phyloP scores from a whole-genome alignment of 2,888 invertebrate genomes.

The Acanthoscelides obtectus region DNA sequence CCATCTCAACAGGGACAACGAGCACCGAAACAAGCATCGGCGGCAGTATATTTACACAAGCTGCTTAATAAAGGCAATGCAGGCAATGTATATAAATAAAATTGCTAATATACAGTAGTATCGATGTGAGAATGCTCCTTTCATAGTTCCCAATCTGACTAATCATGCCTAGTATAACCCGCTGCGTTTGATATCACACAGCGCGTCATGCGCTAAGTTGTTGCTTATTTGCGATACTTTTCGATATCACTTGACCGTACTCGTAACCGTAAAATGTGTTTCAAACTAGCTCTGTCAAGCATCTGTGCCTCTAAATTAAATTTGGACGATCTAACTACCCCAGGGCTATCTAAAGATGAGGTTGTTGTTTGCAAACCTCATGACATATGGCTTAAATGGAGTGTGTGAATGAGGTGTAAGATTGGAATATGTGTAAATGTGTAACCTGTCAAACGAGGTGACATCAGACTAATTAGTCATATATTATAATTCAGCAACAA shows the following conservation, averaged over 20 bases:
- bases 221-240: neutral
- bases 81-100: neutral
- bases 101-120: slow-evolving; percentile 38
- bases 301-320: too few relatives aligned
- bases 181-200: slow-evolving; percentile 32
- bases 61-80: neutral
- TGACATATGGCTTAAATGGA: too few relatives aligned
- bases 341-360: too few relatives aligned
- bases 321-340: too few relatives aligned
- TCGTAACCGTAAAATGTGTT: neutral
- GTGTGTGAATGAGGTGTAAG: neutral
- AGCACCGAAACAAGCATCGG: slow-evolving; percentile 52
- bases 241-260: neutral
- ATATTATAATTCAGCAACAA: too few relatives aligned
- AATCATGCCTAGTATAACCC: slow-evolving; percentile 41
- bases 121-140: slow-evolving; percentile 69
- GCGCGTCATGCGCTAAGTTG: slow-evolving; percentile 15
- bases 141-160: slow-evolving; percentile 75
- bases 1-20: slow-evolving; percentile 47
- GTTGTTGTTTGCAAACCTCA: too few relatives aligned
- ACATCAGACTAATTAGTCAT: too few relatives aligned
- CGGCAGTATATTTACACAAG: neutral
- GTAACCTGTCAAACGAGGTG: neutral
- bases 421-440: neutral
- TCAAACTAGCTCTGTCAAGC: neutral